Evolutionary conservation across 2,888 invertebrate species (phyloP).

Genomic region (Alsophila aescularia): DNA sequence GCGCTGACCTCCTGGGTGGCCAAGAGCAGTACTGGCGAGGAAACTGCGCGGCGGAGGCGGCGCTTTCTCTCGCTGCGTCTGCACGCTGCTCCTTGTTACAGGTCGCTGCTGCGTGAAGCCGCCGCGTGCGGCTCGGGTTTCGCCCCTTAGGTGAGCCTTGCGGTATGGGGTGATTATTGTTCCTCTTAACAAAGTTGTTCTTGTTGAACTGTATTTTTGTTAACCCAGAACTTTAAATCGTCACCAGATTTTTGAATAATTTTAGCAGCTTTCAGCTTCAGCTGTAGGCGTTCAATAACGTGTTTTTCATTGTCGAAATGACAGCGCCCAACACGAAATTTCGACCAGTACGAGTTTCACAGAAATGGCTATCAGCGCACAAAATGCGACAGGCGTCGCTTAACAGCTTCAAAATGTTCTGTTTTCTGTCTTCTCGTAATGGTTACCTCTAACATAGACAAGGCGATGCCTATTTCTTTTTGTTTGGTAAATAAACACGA

Average conservation of each 20-base stretch:
- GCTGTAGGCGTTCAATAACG: neutral
- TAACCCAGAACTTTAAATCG: neutral
- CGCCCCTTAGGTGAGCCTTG: neutral
- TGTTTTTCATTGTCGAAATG: neutral
- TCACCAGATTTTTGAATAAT: conserved; percentile 8
- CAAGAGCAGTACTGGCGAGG: neutral
- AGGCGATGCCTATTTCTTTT: neutral
- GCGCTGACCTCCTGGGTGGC: neutral
- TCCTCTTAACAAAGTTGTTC: neutral
- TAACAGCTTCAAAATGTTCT: neutral
- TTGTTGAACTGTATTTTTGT: neutral
- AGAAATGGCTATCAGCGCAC: conserved; percentile 8
- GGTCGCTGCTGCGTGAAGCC: neutral
- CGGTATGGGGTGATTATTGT: neutral
- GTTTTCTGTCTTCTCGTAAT: neutral
- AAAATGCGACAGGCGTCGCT: conserved; percentile 10
- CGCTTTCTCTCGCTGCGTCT: neutral
- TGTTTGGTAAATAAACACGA: neutral
- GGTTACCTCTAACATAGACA: neutral
- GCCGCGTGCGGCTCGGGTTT: neutral
- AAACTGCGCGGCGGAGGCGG: neutral
- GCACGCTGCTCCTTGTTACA: neutral
- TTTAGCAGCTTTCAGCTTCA: conserved; percentile 1
- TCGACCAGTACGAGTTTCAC: neutral
- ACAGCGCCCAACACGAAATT: neutral